Conservation (phyloP, 2,888 invertebrate genomes). For the Ypsolopha scabrella region DNA sequence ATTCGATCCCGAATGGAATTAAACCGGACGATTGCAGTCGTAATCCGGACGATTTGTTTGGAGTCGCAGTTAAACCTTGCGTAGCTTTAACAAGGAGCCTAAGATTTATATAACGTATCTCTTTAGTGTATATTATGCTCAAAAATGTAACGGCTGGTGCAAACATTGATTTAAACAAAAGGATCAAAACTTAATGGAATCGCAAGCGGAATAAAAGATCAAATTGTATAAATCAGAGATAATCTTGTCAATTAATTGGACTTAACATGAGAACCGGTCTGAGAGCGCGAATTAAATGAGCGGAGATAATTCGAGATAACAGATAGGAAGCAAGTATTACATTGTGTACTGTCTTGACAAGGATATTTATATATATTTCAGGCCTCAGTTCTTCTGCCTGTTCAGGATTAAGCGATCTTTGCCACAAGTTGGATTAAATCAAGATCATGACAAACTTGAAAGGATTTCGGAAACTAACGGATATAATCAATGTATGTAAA, state of each 20-base stretch:
- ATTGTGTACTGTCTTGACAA: conserved; percentile 16
- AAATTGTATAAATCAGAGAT: conserved; percentile 68
- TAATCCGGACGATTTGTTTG: conserved; percentile 64
- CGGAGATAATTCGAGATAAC: conserved; percentile 6
- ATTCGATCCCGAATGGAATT: conserved; percentile 66
- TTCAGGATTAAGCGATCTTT: neutral
- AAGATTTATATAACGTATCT: too few species aligned
- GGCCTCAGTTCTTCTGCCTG: conserved; percentile 18
- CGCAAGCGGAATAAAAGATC: conserved; percentile 50
- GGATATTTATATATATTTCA: conserved; percentile 23
- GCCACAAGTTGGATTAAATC: neutral
- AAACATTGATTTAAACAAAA: conserved; percentile 4
- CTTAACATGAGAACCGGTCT: conserved; percentile 61
- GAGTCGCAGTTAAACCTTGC: neutral
- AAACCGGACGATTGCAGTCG: conserved; percentile 61
- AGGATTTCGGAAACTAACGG: too few species aligned
- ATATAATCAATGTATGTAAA: too few species aligned
- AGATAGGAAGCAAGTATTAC: conserved; percentile 26
- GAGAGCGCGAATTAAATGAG: conserved; percentile 34
- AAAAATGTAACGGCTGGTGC: too few species aligned
- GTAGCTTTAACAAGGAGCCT: neutral
- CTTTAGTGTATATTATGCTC: too few species aligned
- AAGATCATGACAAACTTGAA: neutral
- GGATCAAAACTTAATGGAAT: conserved; percentile 26
- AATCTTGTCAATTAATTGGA: conserved; percentile 70